phyloP scores from a whole-genome alignment of 2,797 vertebrate genomes.

The Arremon aurantiirostris region DNA sequence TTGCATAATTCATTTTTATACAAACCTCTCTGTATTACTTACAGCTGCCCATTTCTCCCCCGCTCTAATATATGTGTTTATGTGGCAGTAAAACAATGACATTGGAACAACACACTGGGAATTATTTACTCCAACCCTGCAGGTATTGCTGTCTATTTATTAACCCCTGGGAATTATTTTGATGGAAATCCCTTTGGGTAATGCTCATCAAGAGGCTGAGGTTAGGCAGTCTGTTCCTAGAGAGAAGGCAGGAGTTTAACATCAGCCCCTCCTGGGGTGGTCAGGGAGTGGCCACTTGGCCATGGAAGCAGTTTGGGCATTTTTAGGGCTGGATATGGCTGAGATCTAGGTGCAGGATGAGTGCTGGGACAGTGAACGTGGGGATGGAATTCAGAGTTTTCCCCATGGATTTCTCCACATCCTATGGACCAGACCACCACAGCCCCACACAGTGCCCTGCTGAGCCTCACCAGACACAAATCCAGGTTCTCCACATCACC shows the following conservation, averaged over 20 bases:
- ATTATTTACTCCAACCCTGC: slow-evolving; percentile 38
- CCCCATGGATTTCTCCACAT: rapidly evolving
- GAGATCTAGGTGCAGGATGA: background rate
- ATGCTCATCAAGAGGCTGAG: background rate
- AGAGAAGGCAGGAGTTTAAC: background rate
- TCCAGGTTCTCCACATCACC: background rate
- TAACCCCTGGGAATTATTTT: slow-evolving; percentile 35
- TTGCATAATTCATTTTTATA: slow-evolving; percentile 66
- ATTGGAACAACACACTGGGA: slow-evolving; percentile 14
- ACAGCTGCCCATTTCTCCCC: background rate
- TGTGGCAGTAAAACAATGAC: slow-evolving; percentile 58
- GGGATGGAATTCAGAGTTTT: background rate
- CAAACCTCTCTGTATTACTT: slow-evolving; percentile 37
- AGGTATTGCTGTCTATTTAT: slow-evolving; percentile 44
- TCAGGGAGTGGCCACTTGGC: background rate
- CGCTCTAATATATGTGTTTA: slow-evolving; percentile 48
- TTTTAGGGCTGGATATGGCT: background rate
- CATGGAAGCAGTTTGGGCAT: too few relatives aligned
- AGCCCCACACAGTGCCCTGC: background rate
- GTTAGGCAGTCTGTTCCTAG: background rate
- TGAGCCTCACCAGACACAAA: background rate
- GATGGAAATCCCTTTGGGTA: slow-evolving; percentile 43
- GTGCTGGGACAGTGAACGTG: rapidly evolving
- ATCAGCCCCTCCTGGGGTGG: background rate
- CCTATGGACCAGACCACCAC: background rate